These are phyloP conservation scores for Meriones unguiculatus DNA, from an alignment of 2,113 vertebrate genomes.

Conservation along the genomic window DNA sequence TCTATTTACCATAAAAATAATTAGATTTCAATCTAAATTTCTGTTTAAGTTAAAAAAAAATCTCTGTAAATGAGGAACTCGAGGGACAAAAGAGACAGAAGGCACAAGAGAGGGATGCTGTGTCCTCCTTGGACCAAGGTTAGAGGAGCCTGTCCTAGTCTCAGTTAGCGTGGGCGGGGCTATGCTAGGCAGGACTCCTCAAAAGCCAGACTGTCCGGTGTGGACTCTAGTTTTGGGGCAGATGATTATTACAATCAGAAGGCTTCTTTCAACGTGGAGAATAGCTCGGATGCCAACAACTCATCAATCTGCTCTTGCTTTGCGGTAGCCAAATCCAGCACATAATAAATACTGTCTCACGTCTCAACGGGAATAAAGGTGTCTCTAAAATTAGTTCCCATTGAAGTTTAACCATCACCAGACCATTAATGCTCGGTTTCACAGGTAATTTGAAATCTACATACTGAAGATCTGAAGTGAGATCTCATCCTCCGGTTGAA, in stretches of 20 bases:
- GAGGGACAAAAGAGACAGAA: background rate
- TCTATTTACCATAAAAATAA: background rate
- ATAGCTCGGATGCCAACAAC: conserved; percentile 22
- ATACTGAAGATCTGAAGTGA: background rate
- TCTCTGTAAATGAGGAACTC: background rate
- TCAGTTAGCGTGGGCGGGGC: background rate
- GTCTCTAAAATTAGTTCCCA: conserved; percentile 55
- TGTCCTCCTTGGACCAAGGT: rapidly evolving
- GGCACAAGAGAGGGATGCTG: background rate
- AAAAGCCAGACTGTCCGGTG: background rate
- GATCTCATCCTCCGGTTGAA: conserved; percentile 22
- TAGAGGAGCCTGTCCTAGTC: too few species aligned
- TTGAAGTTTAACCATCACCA: conserved; percentile 31
- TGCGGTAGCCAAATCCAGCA: conserved; percentile 65
- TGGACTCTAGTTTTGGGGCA: background rate
- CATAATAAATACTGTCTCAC: conserved; percentile 61
- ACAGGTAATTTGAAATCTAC: conserved; percentile 62
- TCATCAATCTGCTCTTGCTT: conserved; percentile 65
- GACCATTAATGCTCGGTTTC: conserved; percentile 33
- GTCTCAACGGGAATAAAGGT: conserved; percentile 31
- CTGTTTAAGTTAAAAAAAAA: background rate
- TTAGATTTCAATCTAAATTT: background rate
- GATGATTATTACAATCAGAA: conserved; percentile 39
- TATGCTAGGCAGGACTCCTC: rapidly evolving
- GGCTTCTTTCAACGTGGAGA: conserved; percentile 53